Evolutionary conservation across 2,888 invertebrate genomes (phyloP), one percentile per base, ranked within the genome.

Genomic region (Melipona beecheii): DNA sequence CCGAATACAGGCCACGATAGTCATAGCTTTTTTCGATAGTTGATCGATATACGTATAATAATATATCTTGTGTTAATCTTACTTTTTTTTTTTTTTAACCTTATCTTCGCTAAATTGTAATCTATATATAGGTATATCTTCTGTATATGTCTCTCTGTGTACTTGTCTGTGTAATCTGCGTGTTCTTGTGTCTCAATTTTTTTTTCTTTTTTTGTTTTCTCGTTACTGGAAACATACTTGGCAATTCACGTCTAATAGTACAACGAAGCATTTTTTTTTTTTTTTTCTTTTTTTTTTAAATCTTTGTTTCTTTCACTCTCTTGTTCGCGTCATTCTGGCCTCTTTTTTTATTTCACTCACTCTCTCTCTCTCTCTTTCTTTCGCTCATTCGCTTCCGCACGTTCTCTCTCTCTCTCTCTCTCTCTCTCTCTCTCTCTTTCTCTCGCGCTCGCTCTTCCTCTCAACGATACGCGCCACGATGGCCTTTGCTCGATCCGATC

Each of bases 241-340:
- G 94, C 94, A 94, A 91, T 93, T 94, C 92, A 94, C 93, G 93
- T 94, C 93, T 94, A 94, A 93, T 93, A 92, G 92, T 93, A 93
- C 92, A 94, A 94, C 92, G 91, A 94, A 94, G 94, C 94, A 92
- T 88, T 86, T 88, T 86, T 88, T 90, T 86, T 90, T 89, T 88
- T 86, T 76, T 85, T 83, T 76, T 84, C 81, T 80, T 81, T 58
- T 62, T 43, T 31, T 70, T 73, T 75, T 78, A 58, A 71, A 36
- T 36, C 36, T 36, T 36, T 36, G 9, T 36, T 1, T 81, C 85
- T 87, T 84, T 87, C 86, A 86, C 43, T 68, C 75, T 74, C 82
- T 69, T 75, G 79, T 85, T 88, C 86, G 86, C 86, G 21, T 84
- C 60, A 65, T 78, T 84, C 87, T 24, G 73, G 49, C 64, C 17